These are phyloP conservation scores for Eulemur coronatus DNA, from an alignment of 2,797 vertebrate species.

Conservation along the genomic window DNA sequence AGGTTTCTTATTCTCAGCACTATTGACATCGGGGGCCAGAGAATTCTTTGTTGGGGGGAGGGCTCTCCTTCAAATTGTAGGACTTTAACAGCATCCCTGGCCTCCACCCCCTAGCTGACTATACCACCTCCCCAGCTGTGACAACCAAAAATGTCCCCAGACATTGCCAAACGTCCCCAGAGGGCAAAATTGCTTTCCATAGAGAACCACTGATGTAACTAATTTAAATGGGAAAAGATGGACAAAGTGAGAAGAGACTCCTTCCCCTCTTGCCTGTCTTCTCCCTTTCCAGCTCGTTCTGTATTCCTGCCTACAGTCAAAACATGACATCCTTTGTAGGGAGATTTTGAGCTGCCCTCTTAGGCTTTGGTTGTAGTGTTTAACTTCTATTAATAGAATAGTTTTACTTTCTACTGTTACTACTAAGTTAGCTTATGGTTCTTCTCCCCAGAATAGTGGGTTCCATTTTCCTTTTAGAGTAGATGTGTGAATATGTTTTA, in stretches of 20 bases:
- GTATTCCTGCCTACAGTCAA: not conserved
- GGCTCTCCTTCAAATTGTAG: not conserved
- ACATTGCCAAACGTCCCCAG: fast-evolving
- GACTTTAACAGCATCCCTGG: not conserved
- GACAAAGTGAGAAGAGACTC: not conserved
- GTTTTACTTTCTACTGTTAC: not conserved
- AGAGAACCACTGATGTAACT: not conserved
- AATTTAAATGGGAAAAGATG: not conserved
- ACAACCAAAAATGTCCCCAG: not conserved
- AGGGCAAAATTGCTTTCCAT: fast-evolving
- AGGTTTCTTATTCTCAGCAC: not conserved
- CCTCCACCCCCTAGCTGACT: not conserved
- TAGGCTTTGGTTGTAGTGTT: not conserved
- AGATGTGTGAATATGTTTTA: not conserved
- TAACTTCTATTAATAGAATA: not conserved
- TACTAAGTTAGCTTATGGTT: not conserved
- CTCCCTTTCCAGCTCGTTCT: not conserved
- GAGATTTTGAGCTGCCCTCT: not conserved
- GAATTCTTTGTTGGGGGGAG: not conserved
- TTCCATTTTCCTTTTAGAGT: not conserved
- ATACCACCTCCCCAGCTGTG: not conserved
- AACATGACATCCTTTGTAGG: not conserved
- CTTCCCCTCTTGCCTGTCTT: fast-evolving
- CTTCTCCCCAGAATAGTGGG: not conserved
- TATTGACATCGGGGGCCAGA: not conserved